phyloP scores from a whole-genome alignment of 2,797 vertebrate genomes.

The Myotis daubentonii region DNA sequence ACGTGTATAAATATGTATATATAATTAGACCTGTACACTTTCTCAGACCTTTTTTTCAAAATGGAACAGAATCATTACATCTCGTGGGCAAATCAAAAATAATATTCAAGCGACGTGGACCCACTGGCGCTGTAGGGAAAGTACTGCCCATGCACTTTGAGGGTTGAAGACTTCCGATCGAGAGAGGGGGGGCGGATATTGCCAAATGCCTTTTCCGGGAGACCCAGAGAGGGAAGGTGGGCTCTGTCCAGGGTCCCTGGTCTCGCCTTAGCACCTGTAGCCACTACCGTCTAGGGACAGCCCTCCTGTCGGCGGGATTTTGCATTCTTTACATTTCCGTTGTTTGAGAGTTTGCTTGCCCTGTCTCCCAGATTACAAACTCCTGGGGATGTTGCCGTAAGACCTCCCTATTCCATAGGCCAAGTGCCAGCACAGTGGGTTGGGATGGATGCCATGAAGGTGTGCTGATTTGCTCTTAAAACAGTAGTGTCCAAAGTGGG shows the following conservation, averaged over 20 bases:
- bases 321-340: background rate
- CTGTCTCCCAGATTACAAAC: background rate
- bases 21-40: constrained; percentile 76
- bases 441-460: background rate
- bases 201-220: background rate
- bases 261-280: constrained; percentile 49
- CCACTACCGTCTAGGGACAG: background rate
- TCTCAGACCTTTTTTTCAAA: constrained; percentile 75
- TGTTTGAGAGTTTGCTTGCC: background rate
- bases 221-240: background rate
- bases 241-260: background rate
- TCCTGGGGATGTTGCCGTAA: background rate
- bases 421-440: background rate
- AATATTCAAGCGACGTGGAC: constrained; percentile 29
- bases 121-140: background rate
- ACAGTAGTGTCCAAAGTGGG: background rate
- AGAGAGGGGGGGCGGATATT: background rate
- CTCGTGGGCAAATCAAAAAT: constrained; percentile 65
- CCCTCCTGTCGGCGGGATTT: background rate
- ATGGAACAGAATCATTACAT: constrained; percentile 69
- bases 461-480: background rate
- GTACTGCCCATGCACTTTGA: background rate
- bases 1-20: constrained; percentile 80
- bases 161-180: constrained; percentile 37
- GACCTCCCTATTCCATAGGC: background rate